Conservation (phyloP, 2,888 invertebrate species). For the Eretmocerus hayati region DNA sequence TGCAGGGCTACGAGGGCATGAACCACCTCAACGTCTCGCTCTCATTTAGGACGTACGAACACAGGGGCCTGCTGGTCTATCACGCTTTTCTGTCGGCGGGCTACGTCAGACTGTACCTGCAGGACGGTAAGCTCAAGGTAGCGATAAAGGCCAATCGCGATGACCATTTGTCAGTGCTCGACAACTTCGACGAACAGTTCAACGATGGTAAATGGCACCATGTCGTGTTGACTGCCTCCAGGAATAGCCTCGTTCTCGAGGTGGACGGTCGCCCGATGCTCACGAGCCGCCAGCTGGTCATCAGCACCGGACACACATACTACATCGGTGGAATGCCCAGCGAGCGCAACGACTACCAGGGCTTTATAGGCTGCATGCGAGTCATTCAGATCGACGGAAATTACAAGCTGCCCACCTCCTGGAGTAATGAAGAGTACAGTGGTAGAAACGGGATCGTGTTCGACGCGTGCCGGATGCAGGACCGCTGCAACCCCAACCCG, state of each 20-base stretch:
- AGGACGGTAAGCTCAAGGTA: conserved; percentile 76
- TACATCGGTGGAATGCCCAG: conserved; percentile 54
- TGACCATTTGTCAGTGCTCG: conserved; percentile 65
- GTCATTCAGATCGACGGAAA: conserved; percentile 86
- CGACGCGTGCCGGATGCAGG: conserved; percentile 85
- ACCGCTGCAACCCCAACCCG: conserved; percentile 94
- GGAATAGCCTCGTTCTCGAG: conserved; percentile 68
- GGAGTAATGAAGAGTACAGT: conserved; percentile 74
- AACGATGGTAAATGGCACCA: conserved; percentile 95
- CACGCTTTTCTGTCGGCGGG: conserved; percentile 78
- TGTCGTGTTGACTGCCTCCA: conserved; percentile 66
- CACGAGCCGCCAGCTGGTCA: conserved; percentile 65
- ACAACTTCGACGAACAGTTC: conserved; percentile 76
- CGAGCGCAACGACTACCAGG: conserved; percentile 56
- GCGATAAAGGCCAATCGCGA: conserved; percentile 65
- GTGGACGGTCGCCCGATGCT: conserved; percentile 80
- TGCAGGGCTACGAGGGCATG: conserved; percentile 77
- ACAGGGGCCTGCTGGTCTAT: conserved; percentile 72
- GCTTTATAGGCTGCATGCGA: conserved; percentile 94
- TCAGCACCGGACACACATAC: conserved; percentile 64
- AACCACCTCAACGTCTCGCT: conserved; percentile 73
- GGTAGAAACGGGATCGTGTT: conserved; percentile 75
- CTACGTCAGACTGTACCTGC: conserved; percentile 68
- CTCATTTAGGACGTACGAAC: conserved; percentile 83
- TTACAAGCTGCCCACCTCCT: conserved; percentile 75